These are phyloP conservation scores for Drosophila arawakana DNA, from an alignment of 1,140 invertebrate species.

Conservation along the genomic window DNA sequence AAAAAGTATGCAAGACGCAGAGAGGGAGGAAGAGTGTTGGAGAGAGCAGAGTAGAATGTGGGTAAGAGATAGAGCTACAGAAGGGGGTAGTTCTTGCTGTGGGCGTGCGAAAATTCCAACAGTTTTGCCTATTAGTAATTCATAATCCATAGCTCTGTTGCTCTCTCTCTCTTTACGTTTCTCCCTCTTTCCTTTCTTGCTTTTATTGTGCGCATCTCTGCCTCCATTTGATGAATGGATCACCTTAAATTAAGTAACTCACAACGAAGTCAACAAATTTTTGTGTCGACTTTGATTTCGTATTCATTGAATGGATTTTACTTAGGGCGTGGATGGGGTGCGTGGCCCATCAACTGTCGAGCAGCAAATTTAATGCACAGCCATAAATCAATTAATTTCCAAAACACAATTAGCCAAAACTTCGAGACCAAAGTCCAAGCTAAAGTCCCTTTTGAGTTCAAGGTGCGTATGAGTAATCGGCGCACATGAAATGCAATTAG, in stretches of 20 bases:
- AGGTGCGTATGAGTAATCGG: constrained; percentile 64
- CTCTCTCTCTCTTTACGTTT: neutral
- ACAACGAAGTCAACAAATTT: constrained; percentile 44
- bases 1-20: constrained; percentile 12
- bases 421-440: constrained; percentile 1
- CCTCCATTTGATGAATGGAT: constrained; percentile 58
- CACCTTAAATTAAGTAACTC: constrained; percentile 71
- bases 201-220: too few species aligned
- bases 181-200: too few species aligned
- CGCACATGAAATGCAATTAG: constrained; percentile 61
- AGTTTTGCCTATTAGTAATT: constrained; percentile 75
- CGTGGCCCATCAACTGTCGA: constrained; percentile 6
- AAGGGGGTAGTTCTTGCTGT: constrained; percentile 24
- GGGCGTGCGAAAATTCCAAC: constrained; percentile 70
- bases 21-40: neutral
- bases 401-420: constrained; percentile 66
- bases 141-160: constrained; percentile 57
- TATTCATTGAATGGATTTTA: constrained; percentile 49
- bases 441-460: constrained; percentile 6
- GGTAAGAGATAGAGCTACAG: neutral
- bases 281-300: constrained; percentile 67
- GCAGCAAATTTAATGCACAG: constrained; percentile 39
- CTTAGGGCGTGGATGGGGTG: neutral
- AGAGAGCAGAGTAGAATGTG: neutral
- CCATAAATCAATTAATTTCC: constrained; percentile 79